Conservation (phyloP, 1,140 invertebrate genomes). For the Marisa cornuarietis region DNA sequence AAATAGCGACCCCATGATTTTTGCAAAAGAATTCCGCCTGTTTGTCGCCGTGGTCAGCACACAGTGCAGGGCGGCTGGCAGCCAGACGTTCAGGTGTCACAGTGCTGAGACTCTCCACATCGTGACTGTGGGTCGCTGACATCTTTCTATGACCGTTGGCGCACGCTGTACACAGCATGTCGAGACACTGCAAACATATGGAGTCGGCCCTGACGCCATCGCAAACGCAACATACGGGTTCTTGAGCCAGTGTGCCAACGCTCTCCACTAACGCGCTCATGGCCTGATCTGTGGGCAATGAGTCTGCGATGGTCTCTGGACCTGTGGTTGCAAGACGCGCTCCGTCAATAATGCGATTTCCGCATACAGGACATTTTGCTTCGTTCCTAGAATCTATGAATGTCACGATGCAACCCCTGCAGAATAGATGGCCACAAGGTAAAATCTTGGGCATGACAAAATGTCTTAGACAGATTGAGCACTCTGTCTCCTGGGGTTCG, state of each 20-base stretch:
- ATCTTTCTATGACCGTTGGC: too few species aligned
- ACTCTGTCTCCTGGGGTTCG: background rate
- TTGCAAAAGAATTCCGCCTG: too few species aligned
- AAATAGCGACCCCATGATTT: background rate
- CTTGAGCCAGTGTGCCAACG: background rate
- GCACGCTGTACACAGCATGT: too few species aligned
- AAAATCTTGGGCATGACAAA: background rate
- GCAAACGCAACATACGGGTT: background rate
- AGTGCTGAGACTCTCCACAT: too few species aligned
- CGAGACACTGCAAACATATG: background rate
- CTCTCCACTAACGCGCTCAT: background rate
- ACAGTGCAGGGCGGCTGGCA: too few species aligned
- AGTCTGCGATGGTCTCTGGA: background rate
- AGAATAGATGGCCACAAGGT: conserved; percentile 3
- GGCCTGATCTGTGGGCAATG: background rate
- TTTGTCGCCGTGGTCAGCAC: too few species aligned
- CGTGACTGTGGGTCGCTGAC: too few species aligned
- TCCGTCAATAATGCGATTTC: too few species aligned
- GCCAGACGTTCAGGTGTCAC: too few species aligned
- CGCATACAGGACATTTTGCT: too few species aligned
- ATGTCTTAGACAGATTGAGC: background rate
- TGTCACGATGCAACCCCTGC: background rate
- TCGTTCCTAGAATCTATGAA: background rate
- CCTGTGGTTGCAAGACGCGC: too few species aligned
- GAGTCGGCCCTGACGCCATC: background rate